Base-by-base conservation (phyloP, 2,113 vertebrate genomes). In the Trematocara unimaculatum region DNA sequence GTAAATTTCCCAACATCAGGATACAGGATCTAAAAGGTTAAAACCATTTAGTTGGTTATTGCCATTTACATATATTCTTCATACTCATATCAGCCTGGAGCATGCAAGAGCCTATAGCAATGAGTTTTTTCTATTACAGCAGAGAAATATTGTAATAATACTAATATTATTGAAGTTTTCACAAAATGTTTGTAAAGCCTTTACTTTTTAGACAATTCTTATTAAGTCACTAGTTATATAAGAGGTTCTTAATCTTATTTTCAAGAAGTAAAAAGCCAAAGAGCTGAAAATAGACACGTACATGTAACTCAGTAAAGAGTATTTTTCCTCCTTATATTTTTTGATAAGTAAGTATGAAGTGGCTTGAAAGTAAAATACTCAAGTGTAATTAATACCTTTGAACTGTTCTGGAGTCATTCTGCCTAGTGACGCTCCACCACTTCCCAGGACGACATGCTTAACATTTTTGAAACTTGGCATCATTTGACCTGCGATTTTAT, bases 161-260 rank as follows among this genome's bases (percentile, higher is more conserved):
- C 3, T 70, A 70, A 42, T 40, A 42, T 2, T 4, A 67, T 3
- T 70, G 33, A 13, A 42, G 5, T 40, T 38, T 38, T n/a, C 4
- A 42, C 56, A 31, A 31, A 58, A 58, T 70, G 4, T 14, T 40
- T 70, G 62, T 14, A 23, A 67, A 70, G 35, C n/a, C 35, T 40
- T 70, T 70, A 40, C n/a, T 70, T 23, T 8, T 70, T 40, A 40
- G n/a, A 70, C 0, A 0, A 13, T 14, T 67, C 0, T 40, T 23
- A 60, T 33, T 60, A 60, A 60, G 29, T 33, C 8, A 60, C 8
- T 23, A 70, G 62, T 70, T 70, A 42, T 42, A 15, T 70, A 40
- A 38, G 13, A 29, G 33, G 33, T 62, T 33, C 3, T 11, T 11
- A 18, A 62, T 62, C 8, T 62, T 62, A 62, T 62, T 33, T 62